Base-by-base conservation (phyloP, 2,113 vertebrate species). In the Typhlomys cinereus region DNA sequence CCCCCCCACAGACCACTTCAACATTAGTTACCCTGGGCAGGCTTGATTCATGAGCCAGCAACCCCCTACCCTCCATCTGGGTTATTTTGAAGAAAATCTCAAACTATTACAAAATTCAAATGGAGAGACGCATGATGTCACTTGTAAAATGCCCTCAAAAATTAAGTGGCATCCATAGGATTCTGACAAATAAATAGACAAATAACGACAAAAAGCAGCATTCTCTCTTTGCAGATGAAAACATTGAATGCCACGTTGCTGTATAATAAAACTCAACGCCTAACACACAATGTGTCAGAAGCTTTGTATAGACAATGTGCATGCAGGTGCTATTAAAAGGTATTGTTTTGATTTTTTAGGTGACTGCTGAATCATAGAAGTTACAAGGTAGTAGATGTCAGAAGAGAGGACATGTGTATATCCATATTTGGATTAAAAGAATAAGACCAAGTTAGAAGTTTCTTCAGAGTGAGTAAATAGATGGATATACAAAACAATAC, bases 31-130 rank as follows among this genome's bases (percentile, higher is more conserved):
- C 34, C 48, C 15, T 18, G 7, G n/a, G 17, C 34, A 62, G 27
- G 76, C 25, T 92, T 27, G 17, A 54, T 71, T 84, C 27, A 48
- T 61, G 52, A 50, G 6, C 23, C 59, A 11, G 14, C 4, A 3
- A 39, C 52, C 52, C 27, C 61, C 69, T 46, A 44, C 23, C 41
- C 11, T 66, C 50, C 21, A 23, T 39, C 54, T 78, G 21, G 29
- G 34, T 90, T 73, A 34, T 69, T 93, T 52, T 62, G 36, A 82
- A 92, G 59, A 27, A 88, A 82, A 92, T 82, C 14, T 41, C 29
- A 46, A 62, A 31, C 11, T 7, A 52, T n/a, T 31, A n/a, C 27
- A 69, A 84, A 85, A 67, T 75, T 79, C 59, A 89, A 86, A 54
- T 9, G 41, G 59, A 87, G 88, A 88, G 82, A 46, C 7, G 71